Evolutionary conservation across 2,888 invertebrate species (phyloP).

Genomic region (Thereva nobilitata): DNA sequence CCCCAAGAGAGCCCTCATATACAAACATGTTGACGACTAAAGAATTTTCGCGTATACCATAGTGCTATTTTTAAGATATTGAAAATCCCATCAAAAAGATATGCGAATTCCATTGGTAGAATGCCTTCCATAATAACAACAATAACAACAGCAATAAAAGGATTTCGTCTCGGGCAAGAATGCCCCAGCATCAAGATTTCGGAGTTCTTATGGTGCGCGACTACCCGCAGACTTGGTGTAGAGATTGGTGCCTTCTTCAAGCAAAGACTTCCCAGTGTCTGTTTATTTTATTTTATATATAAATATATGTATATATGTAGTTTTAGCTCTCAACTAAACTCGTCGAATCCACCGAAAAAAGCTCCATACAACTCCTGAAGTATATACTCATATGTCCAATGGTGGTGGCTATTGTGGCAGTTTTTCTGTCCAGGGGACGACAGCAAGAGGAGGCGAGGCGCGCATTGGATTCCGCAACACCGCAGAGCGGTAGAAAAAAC

Average conservation of each 20-base stretch:
- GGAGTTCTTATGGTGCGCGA: constrained; percentile 30
- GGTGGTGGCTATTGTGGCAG: too few species aligned
- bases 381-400: too few species aligned
- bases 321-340: too few species aligned
- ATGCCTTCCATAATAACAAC: constrained; percentile 17
- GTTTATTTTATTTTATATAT: too few species aligned
- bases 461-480: too few species aligned
- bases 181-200: constrained; percentile 32
- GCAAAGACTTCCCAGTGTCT: constrained; percentile 12
- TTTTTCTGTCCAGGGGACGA: too few species aligned
- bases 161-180: constrained; percentile 19
- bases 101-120: constrained; percentile 17
- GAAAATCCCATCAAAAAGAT: constrained; percentile 11
- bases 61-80: constrained; percentile 12
- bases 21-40: constrained; percentile 1
- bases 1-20: constrained; percentile 20
- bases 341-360: too few species aligned
- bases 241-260: constrained; percentile 7
- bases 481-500: too few species aligned
- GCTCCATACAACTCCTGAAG: too few species aligned
- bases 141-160: constrained; percentile 19
- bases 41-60: constrained; percentile 10
- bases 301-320: too few species aligned
- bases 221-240: constrained; percentile 35
- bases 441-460: too few species aligned